phyloP scores from a whole-genome alignment of 2,888 invertebrate species.

The Torymus aiolomorphi region DNA sequence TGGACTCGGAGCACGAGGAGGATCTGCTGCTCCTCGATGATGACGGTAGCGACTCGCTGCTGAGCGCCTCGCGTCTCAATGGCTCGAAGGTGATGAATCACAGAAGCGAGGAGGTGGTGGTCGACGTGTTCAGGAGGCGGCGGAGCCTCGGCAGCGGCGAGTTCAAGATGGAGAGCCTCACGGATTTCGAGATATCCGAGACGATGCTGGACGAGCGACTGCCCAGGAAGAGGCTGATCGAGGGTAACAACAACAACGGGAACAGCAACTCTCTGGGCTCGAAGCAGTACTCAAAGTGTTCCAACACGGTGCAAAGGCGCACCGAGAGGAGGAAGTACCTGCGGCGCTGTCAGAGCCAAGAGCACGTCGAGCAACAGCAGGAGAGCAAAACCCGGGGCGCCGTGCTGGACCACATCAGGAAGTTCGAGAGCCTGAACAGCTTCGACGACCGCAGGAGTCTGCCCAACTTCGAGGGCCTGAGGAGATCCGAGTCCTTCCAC shows the following conservation, averaged over 20 bases:
- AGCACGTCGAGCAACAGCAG: conserved; percentile 68
- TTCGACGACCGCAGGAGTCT: conserved; percentile 69
- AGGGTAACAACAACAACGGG: conserved; percentile 38
- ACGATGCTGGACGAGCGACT: conserved; percentile 50
- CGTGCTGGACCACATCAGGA: conserved; percentile 70
- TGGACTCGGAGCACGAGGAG: conserved; percentile 46
- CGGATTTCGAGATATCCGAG: conserved; percentile 60
- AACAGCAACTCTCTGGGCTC: conserved; percentile 54
- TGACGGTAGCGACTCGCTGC: conserved; percentile 82
- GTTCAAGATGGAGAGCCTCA: conserved; percentile 41
- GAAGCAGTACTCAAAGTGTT: conserved; percentile 57
- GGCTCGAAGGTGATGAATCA: conserved; percentile 34
- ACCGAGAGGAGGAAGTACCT: conserved; percentile 63
- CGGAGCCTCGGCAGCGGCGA: conserved; percentile 24
- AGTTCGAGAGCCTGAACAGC: conserved; percentile 72
- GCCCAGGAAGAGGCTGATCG: conserved; percentile 25
- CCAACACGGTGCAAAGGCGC: conserved; percentile 50
- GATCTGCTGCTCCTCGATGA: conserved; percentile 59
- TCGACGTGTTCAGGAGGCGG: conserved; percentile 36
- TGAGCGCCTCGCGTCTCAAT: conserved; percentile 79
- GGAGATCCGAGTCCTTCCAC: conserved; percentile 73
- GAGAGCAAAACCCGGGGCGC: conserved; percentile 61
- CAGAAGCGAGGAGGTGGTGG: background rate
- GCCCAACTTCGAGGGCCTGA: conserved; percentile 66
- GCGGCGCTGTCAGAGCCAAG: conserved; percentile 71